Percentiles rank a stretch among this genome's conserved stretches.
Evolutionary conservation across 1,140 invertebrate species (phyloP).

Genomic region (Belonocnema kinseyi): DNA sequence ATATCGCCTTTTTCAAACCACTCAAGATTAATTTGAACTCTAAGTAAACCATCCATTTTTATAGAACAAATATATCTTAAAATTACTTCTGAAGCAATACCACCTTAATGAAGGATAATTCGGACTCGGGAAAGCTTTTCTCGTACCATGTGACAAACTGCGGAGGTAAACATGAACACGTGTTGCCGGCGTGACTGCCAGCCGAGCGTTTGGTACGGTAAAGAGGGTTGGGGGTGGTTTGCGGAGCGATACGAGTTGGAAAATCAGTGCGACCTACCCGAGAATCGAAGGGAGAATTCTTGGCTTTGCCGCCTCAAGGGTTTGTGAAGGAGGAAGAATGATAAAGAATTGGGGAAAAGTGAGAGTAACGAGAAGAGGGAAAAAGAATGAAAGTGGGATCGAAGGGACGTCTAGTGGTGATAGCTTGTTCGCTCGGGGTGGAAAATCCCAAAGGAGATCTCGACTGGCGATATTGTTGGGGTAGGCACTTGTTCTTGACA

Average conservation of each 20-base stretch:
- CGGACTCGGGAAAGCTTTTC: constrained; percentile 27
- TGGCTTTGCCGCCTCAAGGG: constrained; percentile 60
- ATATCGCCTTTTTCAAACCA: not conserved
- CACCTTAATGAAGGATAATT: not conserved
- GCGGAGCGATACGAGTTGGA: constrained; percentile 55
- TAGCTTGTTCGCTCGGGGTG: constrained; percentile 41
- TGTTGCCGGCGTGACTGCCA: constrained; percentile 67
- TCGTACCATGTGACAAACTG: constrained; percentile 55
- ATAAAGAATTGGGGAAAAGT: constrained; percentile 1
- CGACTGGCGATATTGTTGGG: constrained; percentile 67
- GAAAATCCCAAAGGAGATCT: constrained; percentile 69
- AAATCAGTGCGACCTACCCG: constrained; percentile 61
- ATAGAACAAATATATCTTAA: too few species aligned
- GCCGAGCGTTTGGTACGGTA: constrained; percentile 41
- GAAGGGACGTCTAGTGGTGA: constrained; percentile 41
- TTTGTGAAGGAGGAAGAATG: constrained; percentile 30
- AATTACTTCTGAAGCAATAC: too few species aligned
- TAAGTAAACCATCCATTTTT: too few species aligned
- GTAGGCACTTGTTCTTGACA: constrained; percentile 53
- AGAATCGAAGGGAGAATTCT: constrained; percentile 59
- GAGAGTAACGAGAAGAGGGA: constrained; percentile 37
- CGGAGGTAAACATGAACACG: constrained; percentile 74
- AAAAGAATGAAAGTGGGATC: constrained; percentile 44
- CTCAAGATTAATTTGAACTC: too few species aligned
- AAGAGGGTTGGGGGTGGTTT: constrained; percentile 47